Evolutionary conservation across 2,797 vertebrate species (phyloP).

Genomic region (Macrochelys suwanniensis): DNA sequence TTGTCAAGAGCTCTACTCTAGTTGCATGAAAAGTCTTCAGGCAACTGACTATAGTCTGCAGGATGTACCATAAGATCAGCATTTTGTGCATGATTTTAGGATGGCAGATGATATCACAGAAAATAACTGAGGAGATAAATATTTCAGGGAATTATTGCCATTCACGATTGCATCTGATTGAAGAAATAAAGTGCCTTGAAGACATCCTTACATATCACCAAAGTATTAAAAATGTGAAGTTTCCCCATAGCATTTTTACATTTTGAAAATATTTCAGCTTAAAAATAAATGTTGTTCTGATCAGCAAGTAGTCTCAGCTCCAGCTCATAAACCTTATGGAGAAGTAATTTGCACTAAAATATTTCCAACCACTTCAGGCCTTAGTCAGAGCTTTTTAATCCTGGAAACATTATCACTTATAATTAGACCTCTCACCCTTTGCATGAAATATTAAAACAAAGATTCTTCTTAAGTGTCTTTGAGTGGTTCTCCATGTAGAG

Average conservation of each 20-base stretch:
- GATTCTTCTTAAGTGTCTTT: background rate
- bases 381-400: constrained; percentile 17
- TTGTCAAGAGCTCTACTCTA: constrained; percentile 6
- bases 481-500: background rate
- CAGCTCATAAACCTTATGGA: constrained; percentile 60
- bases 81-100: background rate
- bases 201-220: background rate
- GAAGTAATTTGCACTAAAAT: constrained; percentile 37
- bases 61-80: constrained; percentile 45
- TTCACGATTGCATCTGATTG: constrained; percentile 46
- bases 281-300: constrained; percentile 74
- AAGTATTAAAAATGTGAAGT: constrained; percentile 57
- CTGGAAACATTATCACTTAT: constrained; percentile 23
- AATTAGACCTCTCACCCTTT: constrained; percentile 39
- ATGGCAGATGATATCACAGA: no score
- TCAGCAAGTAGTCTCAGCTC: constrained; percentile 36
- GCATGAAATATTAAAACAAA: background rate
- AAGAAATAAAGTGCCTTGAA: constrained; percentile 65
- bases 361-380: constrained; percentile 20
- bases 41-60: constrained; percentile 28
- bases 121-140: constrained; percentile 25
- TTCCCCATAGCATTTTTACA: constrained; percentile 50
- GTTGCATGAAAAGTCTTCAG: background rate
- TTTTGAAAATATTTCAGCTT: constrained; percentile 56
- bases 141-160: constrained; percentile 64